Base-by-base conservation (phyloP, 2,888 invertebrate species). In the Drosophila borealis region DNA sequence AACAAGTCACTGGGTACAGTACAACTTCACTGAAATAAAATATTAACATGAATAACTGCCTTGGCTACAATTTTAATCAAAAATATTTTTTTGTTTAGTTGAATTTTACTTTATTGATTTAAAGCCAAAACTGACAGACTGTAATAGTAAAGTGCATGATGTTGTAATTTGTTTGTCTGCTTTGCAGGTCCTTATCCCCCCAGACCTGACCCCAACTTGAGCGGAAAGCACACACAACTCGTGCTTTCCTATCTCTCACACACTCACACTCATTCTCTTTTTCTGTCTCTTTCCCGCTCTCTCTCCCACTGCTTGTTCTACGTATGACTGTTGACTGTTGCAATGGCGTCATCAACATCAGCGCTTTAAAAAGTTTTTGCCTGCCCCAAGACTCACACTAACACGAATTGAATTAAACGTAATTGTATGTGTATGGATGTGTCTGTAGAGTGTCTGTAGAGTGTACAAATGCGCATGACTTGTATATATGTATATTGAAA, bases 321-420 rank as follows among this genome's bases (percentile, higher is more conserved):
- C 29, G 44, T 61, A 50, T 73, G 78, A 74, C 63, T 76, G 63
- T 73, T 76, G 68, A 68, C 74, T 73, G 65, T 57, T 78, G 78
- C 78, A 78, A 78, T 81, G 71, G 68, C 78, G 75, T 74, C 80
- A 83, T 74, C 78, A 77, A 57, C 70, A 61, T 59, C 66, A 69
- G 69, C 51, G 80, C 88, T 83, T 88, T 88, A 88, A 88, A 83
- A 85, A 55, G 50, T 77, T 76, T 73, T 74, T 80, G 79, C 74
- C 72, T 78, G 76, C 78, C 80, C 78, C 80, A 78, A 81, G 79
- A 70, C 55, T 59, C 63, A 75, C 53, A 67, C 62, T 67, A 45
- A 55, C 51, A 57, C 51, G 48, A 51, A 63, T 53, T 54, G 57
- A 56, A 41, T 13, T 60, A 14, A 37, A 45, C n/a, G 4, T 50